Evolutionary conservation across 1,140 invertebrate genomes (phyloP).

Genomic region (Galendromus occidentalis): DNA sequence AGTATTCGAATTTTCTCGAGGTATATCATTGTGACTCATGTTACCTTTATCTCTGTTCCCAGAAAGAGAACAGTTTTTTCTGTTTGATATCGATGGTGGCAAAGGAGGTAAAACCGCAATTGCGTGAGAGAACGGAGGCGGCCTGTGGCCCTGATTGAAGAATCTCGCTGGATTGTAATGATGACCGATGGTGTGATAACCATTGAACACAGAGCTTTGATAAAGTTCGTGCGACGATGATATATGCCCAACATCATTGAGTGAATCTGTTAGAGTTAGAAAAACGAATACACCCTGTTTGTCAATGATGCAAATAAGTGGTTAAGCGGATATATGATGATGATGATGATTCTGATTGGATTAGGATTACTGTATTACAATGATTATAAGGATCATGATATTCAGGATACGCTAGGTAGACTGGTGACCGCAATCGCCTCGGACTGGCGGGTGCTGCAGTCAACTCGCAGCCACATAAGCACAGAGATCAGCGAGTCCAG

Average conservation of each 20-base stretch:
- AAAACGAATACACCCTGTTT: background rate
- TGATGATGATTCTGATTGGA: background rate
- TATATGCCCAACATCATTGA: background rate
- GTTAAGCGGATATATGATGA: background rate
- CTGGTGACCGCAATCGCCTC: too few species aligned
- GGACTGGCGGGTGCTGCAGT: too few species aligned
- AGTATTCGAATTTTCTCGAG: too few species aligned
- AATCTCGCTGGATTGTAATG: background rate
- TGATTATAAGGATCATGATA: too few species aligned
- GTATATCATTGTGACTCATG: too few species aligned
- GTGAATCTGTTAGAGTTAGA: background rate
- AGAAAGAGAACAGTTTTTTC: background rate
- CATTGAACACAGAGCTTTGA: background rate
- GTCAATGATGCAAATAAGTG: background rate
- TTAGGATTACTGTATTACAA: background rate
- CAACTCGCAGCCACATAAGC: too few species aligned
- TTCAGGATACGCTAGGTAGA: too few species aligned
- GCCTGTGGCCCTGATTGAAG: background rate
- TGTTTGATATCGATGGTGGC: background rate
- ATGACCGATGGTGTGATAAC: constrained; percentile 1
- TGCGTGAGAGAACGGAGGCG: background rate
- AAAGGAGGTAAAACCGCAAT: background rate
- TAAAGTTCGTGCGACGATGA: background rate
- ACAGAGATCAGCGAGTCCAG: too few species aligned
- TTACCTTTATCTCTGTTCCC: background rate